Evolutionary conservation across 2,113 vertebrate species (phyloP).

Genomic region (Phasianus colchicus): DNA sequence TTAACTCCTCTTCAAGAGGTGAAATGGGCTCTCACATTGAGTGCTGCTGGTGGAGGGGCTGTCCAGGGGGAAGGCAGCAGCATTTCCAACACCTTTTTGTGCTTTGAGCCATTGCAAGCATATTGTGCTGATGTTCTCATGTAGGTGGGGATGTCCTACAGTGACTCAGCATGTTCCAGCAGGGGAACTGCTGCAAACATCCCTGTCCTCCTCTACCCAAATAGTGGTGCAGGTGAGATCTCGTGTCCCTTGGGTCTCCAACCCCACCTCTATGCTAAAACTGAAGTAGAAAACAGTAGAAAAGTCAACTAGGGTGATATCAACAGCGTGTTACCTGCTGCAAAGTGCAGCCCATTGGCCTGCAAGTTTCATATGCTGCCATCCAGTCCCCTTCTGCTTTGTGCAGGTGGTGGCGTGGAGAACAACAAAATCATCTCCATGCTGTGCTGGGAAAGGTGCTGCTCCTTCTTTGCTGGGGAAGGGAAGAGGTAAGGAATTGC

Average conservation of each 20-base stretch:
- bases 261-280: not conserved
- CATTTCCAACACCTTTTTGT: not conserved
- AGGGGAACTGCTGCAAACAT: not conserved
- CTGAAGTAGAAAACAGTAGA: not conserved
- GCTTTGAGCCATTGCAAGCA: not conserved
- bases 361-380: not conserved
- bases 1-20: constrained; percentile 63
- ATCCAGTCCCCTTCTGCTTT: not conserved
- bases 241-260: not conserved
- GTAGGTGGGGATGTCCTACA: not conserved
- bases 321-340: not conserved
- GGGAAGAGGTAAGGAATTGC: not conserved
- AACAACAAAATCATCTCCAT: not conserved
- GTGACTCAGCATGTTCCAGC: not conserved
- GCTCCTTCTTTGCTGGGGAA: not conserved
- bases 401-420: not conserved
- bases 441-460: not conserved
- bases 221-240: not conserved
- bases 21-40: constrained; percentile 52
- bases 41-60: constrained; percentile 70
- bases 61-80: not conserved
- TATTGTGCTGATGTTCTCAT: fast-evolving
- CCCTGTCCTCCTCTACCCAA: not conserved
- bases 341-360: not conserved
- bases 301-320: not conserved